phyloP scores from a whole-genome alignment of 2,888 invertebrate species.

The Furcula furcula region DNA sequence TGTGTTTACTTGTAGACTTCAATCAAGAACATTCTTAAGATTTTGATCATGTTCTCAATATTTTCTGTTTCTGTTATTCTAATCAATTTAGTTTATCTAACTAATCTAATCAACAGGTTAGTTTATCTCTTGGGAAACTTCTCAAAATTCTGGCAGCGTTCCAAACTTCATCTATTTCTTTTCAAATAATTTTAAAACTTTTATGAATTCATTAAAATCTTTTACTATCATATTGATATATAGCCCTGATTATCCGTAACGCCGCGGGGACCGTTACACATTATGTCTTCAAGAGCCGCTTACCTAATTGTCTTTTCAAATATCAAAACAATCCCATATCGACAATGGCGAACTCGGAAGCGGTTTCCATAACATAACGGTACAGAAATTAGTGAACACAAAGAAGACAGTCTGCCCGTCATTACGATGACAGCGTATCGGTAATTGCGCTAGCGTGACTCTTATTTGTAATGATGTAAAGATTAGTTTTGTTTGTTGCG shows the following conservation, averaged over 20 bases:
- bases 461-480: constrained; percentile 32
- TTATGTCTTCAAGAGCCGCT: constrained; percentile 13
- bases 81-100: too few relatives aligned
- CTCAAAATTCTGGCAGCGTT: not conserved
- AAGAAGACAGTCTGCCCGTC: constrained; percentile 44
- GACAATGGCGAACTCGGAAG: constrained; percentile 55
- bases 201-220: constrained; percentile 1
- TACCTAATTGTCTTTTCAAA: constrained; percentile 24
- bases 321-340: constrained; percentile 33
- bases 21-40: too few relatives aligned
- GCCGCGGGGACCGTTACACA: constrained; percentile 1
- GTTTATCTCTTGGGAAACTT: too few relatives aligned
- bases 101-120: too few relatives aligned
- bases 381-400: constrained; percentile 53
- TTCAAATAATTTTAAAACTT: constrained; percentile 3
- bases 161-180: constrained; percentile 1
- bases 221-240: constrained; percentile 3
- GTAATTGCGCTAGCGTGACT: constrained; percentile 18
- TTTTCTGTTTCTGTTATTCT: too few relatives aligned
- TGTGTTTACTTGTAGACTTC: too few relatives aligned
- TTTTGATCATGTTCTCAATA: too few relatives aligned
- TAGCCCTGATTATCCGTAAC: constrained; percentile 2
- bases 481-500: constrained; percentile 36
- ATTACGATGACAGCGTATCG: constrained; percentile 30
- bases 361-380: constrained; percentile 68